These are phyloP conservation scores for Zoanthus solanderi DNA, from an alignment of 92 coral and sea anemone genomes.

Conservation along the genomic window DNA sequence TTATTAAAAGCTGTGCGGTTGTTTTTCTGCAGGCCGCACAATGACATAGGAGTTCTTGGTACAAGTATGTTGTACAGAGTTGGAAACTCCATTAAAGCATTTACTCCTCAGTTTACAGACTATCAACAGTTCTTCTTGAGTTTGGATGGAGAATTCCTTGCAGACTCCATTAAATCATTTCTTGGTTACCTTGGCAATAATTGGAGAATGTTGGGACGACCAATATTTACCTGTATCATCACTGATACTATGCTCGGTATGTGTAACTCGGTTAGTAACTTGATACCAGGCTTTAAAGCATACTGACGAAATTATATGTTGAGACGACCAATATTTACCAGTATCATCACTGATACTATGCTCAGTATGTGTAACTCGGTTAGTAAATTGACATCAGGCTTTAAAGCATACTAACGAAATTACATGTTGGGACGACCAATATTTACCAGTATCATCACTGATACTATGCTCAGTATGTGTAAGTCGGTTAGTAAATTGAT, in stretches of 20 bases:
- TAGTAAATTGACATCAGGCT: no score
- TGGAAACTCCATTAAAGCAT: constrained; percentile 89
- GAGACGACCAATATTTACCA: constrained; percentile 90
- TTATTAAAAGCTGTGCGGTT: neutral
- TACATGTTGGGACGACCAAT: constrained; percentile 88
- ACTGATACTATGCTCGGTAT: constrained; percentile 74
- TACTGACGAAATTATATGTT: constrained; percentile 30
- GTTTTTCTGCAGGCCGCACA: constrained; percentile 75
- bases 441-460: constrained; percentile 80
- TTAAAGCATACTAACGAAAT: no score
- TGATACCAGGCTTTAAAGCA: no score
- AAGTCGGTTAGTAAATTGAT: no score
- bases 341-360: constrained; percentile 86
- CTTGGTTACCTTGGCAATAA: constrained; percentile 93
- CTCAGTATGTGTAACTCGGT: neutral
- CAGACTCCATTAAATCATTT: constrained; percentile 89
- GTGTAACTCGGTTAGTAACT: no score
- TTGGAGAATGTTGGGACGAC: constrained; percentile 96
- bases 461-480: constrained; percentile 65
- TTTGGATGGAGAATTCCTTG: constrained; percentile 95
- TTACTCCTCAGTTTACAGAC: constrained; percentile 97
- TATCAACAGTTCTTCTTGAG: constrained; percentile 97
- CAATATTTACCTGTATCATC: constrained; percentile 82
- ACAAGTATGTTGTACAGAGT: constrained; percentile 93
- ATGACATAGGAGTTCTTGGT: constrained; percentile 92